Evolutionary conservation across 2,797 vertebrate species (phyloP).

Genomic region (Huso huso): DNA sequence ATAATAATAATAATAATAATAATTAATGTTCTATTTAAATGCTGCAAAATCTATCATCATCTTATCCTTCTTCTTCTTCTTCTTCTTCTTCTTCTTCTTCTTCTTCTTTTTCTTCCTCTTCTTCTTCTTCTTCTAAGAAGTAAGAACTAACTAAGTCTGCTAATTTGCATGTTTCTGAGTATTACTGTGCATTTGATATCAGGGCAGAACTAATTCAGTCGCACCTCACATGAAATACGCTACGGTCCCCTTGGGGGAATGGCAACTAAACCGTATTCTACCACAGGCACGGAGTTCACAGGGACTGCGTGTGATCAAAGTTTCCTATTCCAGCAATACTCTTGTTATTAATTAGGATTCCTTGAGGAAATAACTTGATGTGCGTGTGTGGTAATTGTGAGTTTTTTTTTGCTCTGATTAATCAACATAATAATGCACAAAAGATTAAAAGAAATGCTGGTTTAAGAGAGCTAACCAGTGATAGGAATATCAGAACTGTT

Average conservation of each 20-base stretch:
- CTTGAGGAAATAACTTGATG: slow-evolving; percentile 28
- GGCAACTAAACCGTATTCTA: slow-evolving; percentile 29
- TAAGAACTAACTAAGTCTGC: too few relatives aligned
- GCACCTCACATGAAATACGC: slow-evolving; percentile 28
- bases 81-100: neutral
- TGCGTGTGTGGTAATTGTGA: neutral
- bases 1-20: slow-evolving; percentile 18
- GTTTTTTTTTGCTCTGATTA: too few relatives aligned
- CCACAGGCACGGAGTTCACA: slow-evolving; percentile 29
- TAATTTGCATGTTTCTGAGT: too few relatives aligned
- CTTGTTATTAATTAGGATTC: slow-evolving; percentile 53
- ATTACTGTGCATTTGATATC: slow-evolving; percentile 10
- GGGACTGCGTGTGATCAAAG: slow-evolving; percentile 43
- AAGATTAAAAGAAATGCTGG: too few relatives aligned
- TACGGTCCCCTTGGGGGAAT: slow-evolving; percentile 26
- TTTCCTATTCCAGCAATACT: slow-evolving; percentile 27
- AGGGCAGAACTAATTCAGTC: slow-evolving; percentile 32
- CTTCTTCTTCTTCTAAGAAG: neutral
- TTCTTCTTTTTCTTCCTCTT: too few relatives aligned
- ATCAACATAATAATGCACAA: too few relatives aligned
- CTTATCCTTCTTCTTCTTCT: neutral
- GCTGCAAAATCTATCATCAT: neutral
- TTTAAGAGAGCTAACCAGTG: too few relatives aligned
- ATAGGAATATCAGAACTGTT: too few relatives aligned
- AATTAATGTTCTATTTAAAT: too few relatives aligned